These are phyloP conservation scores for Eidolon dupreanum DNA, from an alignment of 2,797 vertebrate species.

Conservation along the genomic window DNA sequence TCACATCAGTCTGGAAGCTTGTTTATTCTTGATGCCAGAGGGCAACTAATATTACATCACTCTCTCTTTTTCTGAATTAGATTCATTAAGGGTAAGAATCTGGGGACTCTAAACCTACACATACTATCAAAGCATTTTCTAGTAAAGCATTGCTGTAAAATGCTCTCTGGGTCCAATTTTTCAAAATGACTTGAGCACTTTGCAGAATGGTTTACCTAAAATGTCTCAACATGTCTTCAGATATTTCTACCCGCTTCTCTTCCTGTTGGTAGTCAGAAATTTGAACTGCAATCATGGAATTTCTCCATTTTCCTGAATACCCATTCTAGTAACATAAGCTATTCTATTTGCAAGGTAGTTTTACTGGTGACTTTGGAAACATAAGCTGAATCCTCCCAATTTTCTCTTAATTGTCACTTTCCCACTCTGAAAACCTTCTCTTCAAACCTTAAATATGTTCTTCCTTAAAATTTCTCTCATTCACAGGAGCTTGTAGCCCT, in stretches of 20 bases:
- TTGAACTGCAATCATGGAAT: neutral
- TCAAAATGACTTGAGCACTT: neutral
- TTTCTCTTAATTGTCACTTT: neutral
- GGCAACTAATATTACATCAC: neutral
- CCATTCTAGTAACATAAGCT: neutral
- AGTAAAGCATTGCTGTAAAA: neutral
- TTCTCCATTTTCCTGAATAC: neutral
- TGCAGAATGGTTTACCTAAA: neutral
- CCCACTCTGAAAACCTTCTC: neutral
- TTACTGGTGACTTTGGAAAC: neutral
- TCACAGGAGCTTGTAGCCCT: neutral
- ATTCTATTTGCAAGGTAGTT: neutral
- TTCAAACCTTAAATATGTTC: neutral
- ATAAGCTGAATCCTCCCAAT: neutral
- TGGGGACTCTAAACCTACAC: neutral
- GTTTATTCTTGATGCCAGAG: neutral
- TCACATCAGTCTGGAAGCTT: neutral
- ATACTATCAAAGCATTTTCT: neutral
- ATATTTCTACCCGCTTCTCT: neutral
- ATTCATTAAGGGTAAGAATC: neutral
- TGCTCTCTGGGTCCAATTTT: constrained; percentile 5
- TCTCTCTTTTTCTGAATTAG: neutral
- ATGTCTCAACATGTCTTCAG: neutral
- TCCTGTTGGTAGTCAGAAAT: neutral
- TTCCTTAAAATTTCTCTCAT: neutral